Percentiles rank a stretch among this genome's conserved stretches.
These are phyloP conservation scores for Nomada goodeniana DNA, from an alignment of 2,888 invertebrate species.

Conservation along the genomic window DNA sequence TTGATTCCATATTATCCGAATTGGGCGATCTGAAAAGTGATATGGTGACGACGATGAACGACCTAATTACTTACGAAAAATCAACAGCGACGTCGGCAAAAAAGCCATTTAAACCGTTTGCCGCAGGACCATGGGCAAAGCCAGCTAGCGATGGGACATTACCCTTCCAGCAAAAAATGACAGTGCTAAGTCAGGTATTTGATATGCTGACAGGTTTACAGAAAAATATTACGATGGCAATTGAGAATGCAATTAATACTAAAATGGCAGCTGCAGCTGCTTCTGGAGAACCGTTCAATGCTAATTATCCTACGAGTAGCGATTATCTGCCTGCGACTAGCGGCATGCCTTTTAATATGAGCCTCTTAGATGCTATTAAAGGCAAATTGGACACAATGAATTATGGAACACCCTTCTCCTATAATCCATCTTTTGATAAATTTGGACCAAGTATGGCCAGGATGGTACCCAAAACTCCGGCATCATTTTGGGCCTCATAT, in stretches of 20 bases:
- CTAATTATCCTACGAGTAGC: constrained; percentile 22
- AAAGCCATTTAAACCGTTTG: constrained; percentile 74
- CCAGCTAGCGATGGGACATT: constrained; percentile 74
- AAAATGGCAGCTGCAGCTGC: constrained; percentile 10
- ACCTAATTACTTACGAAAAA: constrained; percentile 77
- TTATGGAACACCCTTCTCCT: constrained; percentile 28
- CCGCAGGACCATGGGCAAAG: constrained; percentile 71
- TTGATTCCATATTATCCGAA: constrained; percentile 77
- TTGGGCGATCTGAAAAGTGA: constrained; percentile 75
- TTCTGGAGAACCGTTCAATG: constrained; percentile 11
- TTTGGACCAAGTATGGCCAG: constrained; percentile 36
- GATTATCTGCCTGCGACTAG: neutral
- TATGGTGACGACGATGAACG: constrained; percentile 78
- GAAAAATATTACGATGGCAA: constrained; percentile 75
- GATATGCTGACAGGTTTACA: constrained; percentile 81
- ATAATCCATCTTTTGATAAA: constrained; percentile 23
- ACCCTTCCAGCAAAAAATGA: constrained; percentile 80
- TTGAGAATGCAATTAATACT: constrained; percentile 66
- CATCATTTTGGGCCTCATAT: constrained; percentile 75
- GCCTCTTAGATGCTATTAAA: constrained; percentile 77
- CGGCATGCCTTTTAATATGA: constrained; percentile 60
- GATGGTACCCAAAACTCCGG: constrained; percentile 59
- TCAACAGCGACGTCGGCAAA: constrained; percentile 57
- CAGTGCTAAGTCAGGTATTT: constrained; percentile 78
- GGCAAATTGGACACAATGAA: constrained; percentile 70